A percentile compares a stretch with the other conserved stretches of the same genome.
Conservation (phyloP, 1,140 invertebrate species). For the Nebria ingens region DNA sequence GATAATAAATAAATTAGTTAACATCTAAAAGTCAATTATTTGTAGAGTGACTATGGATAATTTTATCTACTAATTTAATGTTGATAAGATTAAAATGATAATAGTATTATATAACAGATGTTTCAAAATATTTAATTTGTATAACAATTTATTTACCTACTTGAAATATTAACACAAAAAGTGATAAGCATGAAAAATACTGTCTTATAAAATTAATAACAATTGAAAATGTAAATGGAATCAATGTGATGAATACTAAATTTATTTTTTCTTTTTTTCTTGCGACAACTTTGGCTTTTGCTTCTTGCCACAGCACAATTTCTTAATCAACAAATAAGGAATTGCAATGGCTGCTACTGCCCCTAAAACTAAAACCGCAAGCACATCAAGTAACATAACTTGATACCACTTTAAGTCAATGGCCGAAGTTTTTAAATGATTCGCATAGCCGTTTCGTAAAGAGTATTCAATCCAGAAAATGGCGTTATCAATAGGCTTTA, state of each 20-base stretch:
- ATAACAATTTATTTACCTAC: no score
- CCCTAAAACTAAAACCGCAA: neutral
- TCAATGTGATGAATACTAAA: neutral
- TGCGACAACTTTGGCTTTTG: neutral
- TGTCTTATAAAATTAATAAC: no score
- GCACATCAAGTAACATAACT: neutral
- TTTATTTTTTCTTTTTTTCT: neutral
- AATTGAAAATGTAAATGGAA: neutral
- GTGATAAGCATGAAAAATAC: no score
- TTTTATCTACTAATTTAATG: no score
- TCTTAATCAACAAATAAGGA: neutral
- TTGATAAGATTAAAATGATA: no score
- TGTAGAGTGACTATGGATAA: no score
- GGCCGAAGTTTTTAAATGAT: neutral
- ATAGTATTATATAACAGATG: no score
- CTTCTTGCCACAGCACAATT: neutral
- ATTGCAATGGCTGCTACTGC: neutral
- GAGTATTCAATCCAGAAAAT: neutral
- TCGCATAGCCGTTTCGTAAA: neutral
- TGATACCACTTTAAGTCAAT: neutral
- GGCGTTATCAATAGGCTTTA: neutral
- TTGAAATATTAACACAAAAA: no score
- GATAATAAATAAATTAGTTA: no score
- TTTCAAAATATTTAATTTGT: no score
- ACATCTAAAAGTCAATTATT: no score